A percentile compares a stretch with the other conserved stretches of the same genome.
phyloP scores from a whole-genome alignment of 2,797 vertebrate species.

The Tangara arthus region DNA sequence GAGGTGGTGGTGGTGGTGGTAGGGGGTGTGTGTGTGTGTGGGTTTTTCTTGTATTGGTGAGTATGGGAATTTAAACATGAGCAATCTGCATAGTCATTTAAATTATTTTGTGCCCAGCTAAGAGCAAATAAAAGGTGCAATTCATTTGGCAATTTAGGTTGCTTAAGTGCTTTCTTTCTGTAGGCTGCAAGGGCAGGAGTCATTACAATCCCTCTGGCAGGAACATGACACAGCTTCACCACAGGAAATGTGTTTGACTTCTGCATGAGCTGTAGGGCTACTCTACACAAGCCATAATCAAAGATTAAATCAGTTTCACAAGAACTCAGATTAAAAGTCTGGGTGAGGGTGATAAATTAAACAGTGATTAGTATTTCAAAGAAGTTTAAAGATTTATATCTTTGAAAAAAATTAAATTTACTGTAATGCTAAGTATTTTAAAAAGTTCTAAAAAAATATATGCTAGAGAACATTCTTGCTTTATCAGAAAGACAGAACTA shows the following conservation, averaged over 20 bases:
- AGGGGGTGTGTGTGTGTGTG: fast-evolving
- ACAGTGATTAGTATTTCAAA: neutral
- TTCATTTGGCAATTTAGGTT: neutral
- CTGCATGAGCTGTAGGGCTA: neutral
- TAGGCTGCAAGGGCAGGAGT: neutral
- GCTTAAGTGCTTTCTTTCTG: neutral
- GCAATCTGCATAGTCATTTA: neutral
- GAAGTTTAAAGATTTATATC: neutral
- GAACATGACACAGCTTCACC: neutral
- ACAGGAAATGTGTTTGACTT: neutral
- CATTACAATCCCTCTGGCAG: neutral
- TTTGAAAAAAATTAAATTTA: neutral
- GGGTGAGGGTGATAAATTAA: neutral
- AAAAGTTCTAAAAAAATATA: neutral
- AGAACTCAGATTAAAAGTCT: neutral
- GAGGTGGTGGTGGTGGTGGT: neutral
- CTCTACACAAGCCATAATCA: neutral
- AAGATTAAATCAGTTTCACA: neutral
- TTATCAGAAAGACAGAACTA: neutral
- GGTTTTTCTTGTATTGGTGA: neutral
- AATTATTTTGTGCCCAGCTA: neutral
- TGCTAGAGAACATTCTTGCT: neutral
- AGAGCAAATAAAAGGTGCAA: neutral
- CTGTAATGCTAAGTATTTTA: neutral
- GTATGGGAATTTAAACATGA: neutral